phyloP scores from a whole-genome alignment of 2,888 invertebrate genomes.

The Drosophila meridionalis region DNA sequence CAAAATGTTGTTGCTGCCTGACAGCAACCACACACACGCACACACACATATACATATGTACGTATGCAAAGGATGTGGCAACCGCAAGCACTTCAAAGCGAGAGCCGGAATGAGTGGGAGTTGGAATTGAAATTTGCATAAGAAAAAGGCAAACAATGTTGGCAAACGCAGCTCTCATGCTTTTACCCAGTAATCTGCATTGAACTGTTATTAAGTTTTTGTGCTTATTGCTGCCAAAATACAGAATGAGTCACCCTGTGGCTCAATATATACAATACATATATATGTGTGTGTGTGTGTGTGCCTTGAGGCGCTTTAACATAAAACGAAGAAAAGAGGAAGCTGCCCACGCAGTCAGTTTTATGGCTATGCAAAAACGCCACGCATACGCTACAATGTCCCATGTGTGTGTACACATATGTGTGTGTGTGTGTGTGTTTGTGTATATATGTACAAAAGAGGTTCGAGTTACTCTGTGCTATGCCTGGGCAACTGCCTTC shows the following conservation, averaged over 20 bases:
- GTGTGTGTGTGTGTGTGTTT: slow-evolving; percentile 10
- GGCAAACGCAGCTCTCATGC: slow-evolving; percentile 27
- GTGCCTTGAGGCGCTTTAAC: slow-evolving; percentile 23
- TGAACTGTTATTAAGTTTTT: slow-evolving; percentile 74
- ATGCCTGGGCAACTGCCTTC: slow-evolving; percentile 56
- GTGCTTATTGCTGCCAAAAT: slow-evolving; percentile 55
- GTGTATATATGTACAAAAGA: neutral
- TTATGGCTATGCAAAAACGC: slow-evolving; percentile 67
- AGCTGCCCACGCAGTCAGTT: slow-evolving; percentile 42
- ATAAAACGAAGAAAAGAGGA: neutral
- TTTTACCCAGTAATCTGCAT: slow-evolving; percentile 67
- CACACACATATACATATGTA: slow-evolving; percentile 7
- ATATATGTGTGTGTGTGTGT: neutral
- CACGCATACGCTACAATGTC: slow-evolving; percentile 63
- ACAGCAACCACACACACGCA: slow-evolving; percentile 19
- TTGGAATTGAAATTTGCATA: slow-evolving; percentile 47
- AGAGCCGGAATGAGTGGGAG: slow-evolving; percentile 3
- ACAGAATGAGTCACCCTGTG: slow-evolving; percentile 17
- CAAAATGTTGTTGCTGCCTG: slow-evolving; percentile 67
- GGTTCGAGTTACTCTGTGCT: neutral
- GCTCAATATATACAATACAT: neutral
- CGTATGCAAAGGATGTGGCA: slow-evolving; percentile 44
- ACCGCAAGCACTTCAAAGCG: slow-evolving; percentile 42
- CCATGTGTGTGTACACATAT: slow-evolving; percentile 12
- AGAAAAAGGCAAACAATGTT: slow-evolving; percentile 58